phyloP scores from a whole-genome alignment of 2,113 vertebrate species.

The Sceloporus tristichus region DNA sequence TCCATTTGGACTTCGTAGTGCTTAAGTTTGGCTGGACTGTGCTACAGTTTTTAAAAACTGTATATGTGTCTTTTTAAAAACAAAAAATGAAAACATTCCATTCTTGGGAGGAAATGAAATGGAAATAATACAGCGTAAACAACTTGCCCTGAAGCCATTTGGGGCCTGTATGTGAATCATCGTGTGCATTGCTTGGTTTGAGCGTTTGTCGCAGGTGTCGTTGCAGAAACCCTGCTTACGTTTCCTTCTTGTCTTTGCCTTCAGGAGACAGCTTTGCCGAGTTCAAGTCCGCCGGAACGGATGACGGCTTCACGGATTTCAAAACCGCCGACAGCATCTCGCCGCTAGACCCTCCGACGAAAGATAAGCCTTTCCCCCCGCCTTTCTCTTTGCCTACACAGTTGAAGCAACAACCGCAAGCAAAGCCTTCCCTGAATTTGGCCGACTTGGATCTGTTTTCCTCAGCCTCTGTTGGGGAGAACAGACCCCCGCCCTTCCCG shows the following conservation, averaged over 20 bases:
- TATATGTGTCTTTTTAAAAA: background rate
- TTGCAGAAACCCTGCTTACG: background rate
- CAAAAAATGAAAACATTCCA: background rate
- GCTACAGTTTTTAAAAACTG: background rate
- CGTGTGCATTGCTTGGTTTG: slow-evolving; percentile 33
- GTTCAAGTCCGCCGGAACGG: slow-evolving; percentile 88
- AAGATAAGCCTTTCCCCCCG: slow-evolving; percentile 87
- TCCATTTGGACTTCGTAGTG: background rate
- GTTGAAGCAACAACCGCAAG: slow-evolving; percentile 85
- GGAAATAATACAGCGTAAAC: background rate
- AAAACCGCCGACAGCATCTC: slow-evolving; percentile 96
- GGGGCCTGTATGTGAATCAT: slow-evolving; percentile 41
- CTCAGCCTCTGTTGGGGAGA: slow-evolving; percentile 75
- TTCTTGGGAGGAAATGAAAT: background rate
- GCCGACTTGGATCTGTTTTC: slow-evolving; percentile 94
- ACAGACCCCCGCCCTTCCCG: slow-evolving; percentile 73
- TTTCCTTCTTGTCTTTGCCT: slow-evolving; percentile 14
- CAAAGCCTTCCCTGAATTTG: slow-evolving; percentile 89
- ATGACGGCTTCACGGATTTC: slow-evolving; percentile 97
- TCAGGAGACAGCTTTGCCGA: slow-evolving; percentile 94
- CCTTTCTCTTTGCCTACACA: slow-evolving; percentile 84
- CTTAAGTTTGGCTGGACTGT: background rate
- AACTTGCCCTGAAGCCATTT: slow-evolving; percentile 22
- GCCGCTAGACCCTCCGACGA: slow-evolving; percentile 90
- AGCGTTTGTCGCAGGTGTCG: background rate